phyloP scores from a whole-genome alignment of 2,888 invertebrate species.

The Drosophila mulleri region DNA sequence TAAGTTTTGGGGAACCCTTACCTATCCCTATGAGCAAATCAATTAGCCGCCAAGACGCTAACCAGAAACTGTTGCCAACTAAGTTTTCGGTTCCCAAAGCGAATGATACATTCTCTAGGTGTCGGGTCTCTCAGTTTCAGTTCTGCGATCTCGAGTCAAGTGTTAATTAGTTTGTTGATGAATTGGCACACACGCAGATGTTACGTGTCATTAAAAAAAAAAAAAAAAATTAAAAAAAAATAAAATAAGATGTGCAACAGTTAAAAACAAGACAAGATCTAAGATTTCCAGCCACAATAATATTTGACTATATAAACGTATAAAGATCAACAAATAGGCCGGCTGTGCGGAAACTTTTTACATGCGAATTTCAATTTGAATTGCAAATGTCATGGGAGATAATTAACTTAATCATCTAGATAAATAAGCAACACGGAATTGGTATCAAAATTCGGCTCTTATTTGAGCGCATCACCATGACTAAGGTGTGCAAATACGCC shows the following conservation, averaged over 20 bases:
- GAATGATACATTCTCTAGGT: background rate
- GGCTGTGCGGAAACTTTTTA: conserved; percentile 64
- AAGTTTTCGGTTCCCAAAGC: background rate
- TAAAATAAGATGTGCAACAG: background rate
- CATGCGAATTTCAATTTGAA: conserved; percentile 40
- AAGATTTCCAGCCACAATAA: conserved; percentile 31
- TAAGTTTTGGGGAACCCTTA: conserved; percentile 27
- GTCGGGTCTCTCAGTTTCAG: background rate
- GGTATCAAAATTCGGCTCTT: conserved; percentile 27
- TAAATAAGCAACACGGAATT: conserved; percentile 59
- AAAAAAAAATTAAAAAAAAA: background rate
- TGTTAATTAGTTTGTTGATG: conserved; percentile 64
- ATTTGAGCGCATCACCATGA: conserved; percentile 52
- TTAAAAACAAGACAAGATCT: conserved; percentile 3
- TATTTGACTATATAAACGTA: conserved; percentile 13
- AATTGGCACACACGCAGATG: conserved; percentile 44
- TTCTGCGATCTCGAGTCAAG: conserved; percentile 28
- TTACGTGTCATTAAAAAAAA: conserved; percentile 12
- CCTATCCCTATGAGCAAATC: conserved; percentile 47
- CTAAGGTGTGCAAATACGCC: conserved; percentile 47
- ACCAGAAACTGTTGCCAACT: conserved; percentile 11
- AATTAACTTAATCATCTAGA: conserved; percentile 63
- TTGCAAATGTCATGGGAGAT: conserved; percentile 56
- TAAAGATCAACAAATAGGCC: conserved; percentile 22
- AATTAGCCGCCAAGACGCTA: conserved; percentile 22